Conservation (phyloP, 2,113 vertebrate species). For the Tapirus terrestris region DNA sequence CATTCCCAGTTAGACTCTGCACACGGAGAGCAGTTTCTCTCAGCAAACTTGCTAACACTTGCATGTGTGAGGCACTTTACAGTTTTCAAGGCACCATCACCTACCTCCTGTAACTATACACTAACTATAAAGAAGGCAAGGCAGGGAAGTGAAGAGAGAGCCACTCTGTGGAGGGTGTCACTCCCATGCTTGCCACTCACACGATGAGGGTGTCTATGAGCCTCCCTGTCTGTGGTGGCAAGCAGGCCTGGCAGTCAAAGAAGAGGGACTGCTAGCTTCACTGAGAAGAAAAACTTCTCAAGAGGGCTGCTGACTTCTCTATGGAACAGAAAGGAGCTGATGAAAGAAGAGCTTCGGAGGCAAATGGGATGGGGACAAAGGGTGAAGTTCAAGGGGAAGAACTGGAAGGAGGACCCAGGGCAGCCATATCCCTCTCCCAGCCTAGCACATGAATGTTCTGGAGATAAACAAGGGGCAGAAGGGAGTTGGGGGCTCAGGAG, state of each 20-base stretch:
- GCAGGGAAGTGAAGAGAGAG: neutral
- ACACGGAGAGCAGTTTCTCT: neutral
- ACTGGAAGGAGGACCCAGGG: neutral
- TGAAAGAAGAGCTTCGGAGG: neutral
- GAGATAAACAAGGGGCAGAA: neutral
- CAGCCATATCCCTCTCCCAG: neutral
- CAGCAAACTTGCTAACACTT: neutral
- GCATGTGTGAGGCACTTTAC: too few relatives aligned
- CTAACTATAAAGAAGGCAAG: neutral
- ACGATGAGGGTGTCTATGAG: neutral
- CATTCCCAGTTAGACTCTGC: neutral
- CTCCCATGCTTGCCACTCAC: neutral
- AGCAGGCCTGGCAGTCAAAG: neutral
- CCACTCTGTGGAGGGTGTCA: neutral
- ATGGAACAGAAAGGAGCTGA: fast-evolving
- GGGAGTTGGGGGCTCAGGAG: too few relatives aligned
- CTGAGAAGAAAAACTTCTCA: neutral
- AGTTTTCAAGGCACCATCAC: neutral
- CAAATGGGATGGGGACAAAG: neutral
- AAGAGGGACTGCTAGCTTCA: neutral
- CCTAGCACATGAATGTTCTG: fast-evolving
- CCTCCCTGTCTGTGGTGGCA: neutral
- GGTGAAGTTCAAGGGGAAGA: neutral
- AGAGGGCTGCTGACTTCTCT: neutral
- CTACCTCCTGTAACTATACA: neutral